Percentiles rank a stretch among this genome's conserved stretches.
Conservation (phyloP, 2,113 vertebrate species). For the Callionymus lyra region DNA sequence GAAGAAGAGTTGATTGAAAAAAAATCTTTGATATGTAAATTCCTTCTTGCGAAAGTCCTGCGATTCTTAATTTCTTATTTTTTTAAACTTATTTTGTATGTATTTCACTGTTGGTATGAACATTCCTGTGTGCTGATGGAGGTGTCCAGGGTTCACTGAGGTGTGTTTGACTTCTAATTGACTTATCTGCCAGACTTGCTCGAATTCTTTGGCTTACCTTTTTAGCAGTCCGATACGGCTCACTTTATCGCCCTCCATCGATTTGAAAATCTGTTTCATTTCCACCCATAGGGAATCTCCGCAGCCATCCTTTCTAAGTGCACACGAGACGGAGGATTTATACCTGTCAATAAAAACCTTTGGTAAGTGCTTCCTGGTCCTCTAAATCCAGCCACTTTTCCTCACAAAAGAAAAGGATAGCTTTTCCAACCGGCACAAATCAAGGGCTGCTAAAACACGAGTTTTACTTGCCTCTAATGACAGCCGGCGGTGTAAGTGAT, state of each 20-base stretch:
- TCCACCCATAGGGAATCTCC: slow-evolving; percentile 62
- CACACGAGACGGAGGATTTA: slow-evolving; percentile 66
- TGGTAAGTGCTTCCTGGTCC: slow-evolving; percentile 72
- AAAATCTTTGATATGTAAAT: no score
- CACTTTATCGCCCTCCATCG: slow-evolving; percentile 59
- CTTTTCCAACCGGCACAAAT: slow-evolving; percentile 68
- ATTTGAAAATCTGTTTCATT: slow-evolving; percentile 68
- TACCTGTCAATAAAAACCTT: slow-evolving; percentile 72
- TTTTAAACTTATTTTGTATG: no score
- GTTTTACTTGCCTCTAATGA: slow-evolving; percentile 65
- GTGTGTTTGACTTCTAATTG: slow-evolving; percentile 20
- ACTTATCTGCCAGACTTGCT: slow-evolving; percentile 38
- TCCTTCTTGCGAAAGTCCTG: no score
- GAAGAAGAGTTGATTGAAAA: no score
- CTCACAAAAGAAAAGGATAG: slow-evolving; percentile 63
- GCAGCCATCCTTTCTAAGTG: slow-evolving; percentile 64
- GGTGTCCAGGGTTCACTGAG: background rate
- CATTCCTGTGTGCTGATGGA: background rate
- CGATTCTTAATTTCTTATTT: no score
- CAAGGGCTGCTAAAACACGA: slow-evolving; percentile 67
- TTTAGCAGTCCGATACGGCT: slow-evolving; percentile 44
- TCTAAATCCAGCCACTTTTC: slow-evolving; percentile 64
- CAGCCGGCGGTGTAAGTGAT: slow-evolving; percentile 68
- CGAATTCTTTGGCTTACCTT: slow-evolving; percentile 41
- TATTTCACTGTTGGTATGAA: no score